Base-by-base conservation (phyloP, 2,888 invertebrate species). In the Eupithecia inturbata region DNA sequence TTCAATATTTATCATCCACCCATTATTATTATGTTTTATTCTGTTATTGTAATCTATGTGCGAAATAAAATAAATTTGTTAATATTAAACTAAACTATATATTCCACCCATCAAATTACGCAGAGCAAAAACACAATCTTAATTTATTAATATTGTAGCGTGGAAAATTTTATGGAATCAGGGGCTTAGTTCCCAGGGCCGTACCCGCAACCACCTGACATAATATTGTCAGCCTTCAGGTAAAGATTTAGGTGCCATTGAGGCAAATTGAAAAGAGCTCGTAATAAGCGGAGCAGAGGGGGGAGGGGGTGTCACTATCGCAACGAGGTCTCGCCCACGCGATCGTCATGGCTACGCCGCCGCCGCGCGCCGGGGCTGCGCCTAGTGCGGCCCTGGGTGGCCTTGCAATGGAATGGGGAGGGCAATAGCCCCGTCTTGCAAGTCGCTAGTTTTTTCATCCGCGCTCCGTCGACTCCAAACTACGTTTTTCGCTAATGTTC, bases 361-460 rank as follows among this genome's bases (percentile, higher is more conserved):
- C n/a, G n/a, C 45, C 92, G 33, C 92, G 49, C 49, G n/a, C 45
- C n/a, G 45, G 87, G 90, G 91, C 62, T 28, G 88, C 82, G 80
- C 85, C 88, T 85, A 92, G 88, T 95, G 85, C 94, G 93, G 92
- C 93, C 91, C 95, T 95, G 95, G 92, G 92, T 91, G 93, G 93
- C 95, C 95, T 94, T 95, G 94, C 95, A 95, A 88, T 93, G 93
- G 94, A 88, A 89, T 93, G 95, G 91, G 95, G 94, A 94, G 95
- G 94, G 93, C 95, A 94, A 91, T 94, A 92, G 89, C 94, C 95
- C 88, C 92, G 92, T 87, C 92, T 91, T 92, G 85, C 86, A 87
- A 84, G 85, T 87, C 86, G 88, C 89, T 92, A 92, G 75, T 75
- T 72, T 75, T 75, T 73, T 72, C 86, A 89, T 90, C 88, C 89